Base-by-base conservation (phyloP, 2,888 invertebrate species). In the Nemotelus pantherinus region DNA sequence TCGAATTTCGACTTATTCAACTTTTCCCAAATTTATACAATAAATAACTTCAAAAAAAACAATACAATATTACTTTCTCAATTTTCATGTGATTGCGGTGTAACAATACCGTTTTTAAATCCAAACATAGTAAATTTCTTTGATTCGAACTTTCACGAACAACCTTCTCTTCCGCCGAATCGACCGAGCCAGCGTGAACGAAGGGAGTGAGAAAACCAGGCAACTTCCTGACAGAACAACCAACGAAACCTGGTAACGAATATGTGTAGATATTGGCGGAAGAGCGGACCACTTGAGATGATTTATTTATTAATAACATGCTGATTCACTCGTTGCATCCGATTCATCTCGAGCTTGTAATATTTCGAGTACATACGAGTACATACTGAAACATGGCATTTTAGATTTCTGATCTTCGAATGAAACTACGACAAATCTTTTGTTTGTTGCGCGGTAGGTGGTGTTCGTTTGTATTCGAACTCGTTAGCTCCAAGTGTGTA, bases 261-360 rank as follows among this genome's bases (percentile, higher is more conserved):
- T 67, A 67, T 25, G 39, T 50, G 48, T 48, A 67, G 67, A 47
- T 67, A 67, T 53, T 70, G 55, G 57, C 70, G 70, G 57, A 70
- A 70, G 70, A 25, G 25, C 25, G 25, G 25, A 70, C 55, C 70
- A 55, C 43, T 70, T 44, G n/a, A 55, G 44, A 70, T 43, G 70
- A 70, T 70, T 55, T 55, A 70, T 70, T 25, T 70, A 44, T 55
- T 9, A 57, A 70, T 44, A 70, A 55, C 41, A 50, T 55, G 70
- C 70, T 70, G 70, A 70, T 55, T 70, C 70, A 70, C 44, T 70
- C 57, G 55, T 5, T 70, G 43, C 53, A 55, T 70, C 67, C 50
- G 48, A 10, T 44, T 9, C 39, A 7, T 25, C 25, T 67, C 25
- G 65, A 65, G 45, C 41, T 10, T 50, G 50, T 10, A 48, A 39